A percentile compares a stretch with the other conserved stretches of the same genome.
These are phyloP conservation scores for Sebastes miniatus DNA, from an alignment of 2,797 vertebrate genomes.

Conservation along the genomic window DNA sequence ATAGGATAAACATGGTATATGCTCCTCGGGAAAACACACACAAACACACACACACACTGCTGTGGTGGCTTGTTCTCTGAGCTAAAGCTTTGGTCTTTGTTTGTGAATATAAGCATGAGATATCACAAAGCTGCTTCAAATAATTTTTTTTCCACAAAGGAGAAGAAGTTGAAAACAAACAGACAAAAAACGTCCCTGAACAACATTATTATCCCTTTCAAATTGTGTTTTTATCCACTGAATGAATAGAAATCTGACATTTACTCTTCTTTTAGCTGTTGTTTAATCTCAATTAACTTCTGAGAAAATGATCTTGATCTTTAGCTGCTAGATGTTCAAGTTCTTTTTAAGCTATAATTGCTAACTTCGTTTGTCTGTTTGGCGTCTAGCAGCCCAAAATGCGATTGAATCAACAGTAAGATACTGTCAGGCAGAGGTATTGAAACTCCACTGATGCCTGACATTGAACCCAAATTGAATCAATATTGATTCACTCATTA, in stretches of 20 bases:
- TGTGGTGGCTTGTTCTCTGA: constrained; percentile 17
- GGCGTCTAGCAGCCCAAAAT: background rate
- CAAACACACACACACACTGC: background rate
- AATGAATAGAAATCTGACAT: background rate
- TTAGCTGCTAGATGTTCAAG: background rate
- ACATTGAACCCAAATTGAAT: background rate
- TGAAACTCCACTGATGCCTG: background rate
- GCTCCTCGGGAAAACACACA: constrained; percentile 8
- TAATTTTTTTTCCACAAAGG: background rate
- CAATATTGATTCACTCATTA: background rate
- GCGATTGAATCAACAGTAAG: background rate
- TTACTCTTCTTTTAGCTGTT: background rate
- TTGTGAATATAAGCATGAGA: background rate
- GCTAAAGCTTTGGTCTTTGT: constrained; percentile 16
- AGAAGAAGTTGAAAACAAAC: background rate
- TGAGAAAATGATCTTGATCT: background rate
- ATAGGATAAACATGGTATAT: constrained; percentile 54
- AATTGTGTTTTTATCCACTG: background rate
- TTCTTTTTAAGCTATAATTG: background rate
- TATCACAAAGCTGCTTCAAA: constrained; percentile 8
- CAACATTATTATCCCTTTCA: background rate
- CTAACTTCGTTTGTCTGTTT: background rate
- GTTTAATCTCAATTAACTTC: background rate
- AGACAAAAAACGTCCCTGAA: background rate
- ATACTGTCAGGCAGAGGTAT: background rate